phyloP scores from a whole-genome alignment of 1,140 invertebrate species.

The Hestina assimilis region DNA sequence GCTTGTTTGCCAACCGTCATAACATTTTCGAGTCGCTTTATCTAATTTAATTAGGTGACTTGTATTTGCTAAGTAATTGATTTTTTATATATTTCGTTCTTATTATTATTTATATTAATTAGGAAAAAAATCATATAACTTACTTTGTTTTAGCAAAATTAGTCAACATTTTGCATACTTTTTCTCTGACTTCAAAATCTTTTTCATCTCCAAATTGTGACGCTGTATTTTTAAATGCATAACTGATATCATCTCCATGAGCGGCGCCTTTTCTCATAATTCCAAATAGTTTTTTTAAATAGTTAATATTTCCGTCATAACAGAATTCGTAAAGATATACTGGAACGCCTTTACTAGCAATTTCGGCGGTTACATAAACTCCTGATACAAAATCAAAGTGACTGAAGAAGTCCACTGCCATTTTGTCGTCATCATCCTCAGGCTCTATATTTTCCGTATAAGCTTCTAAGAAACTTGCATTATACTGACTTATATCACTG shows the following conservation, averaged over 20 bases:
- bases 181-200: slow-evolving; percentile 60
- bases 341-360: slow-evolving; percentile 38
- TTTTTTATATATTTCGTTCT: too few species aligned
- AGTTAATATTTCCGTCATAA: slow-evolving; percentile 66
- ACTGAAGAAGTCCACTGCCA: slow-evolving; percentile 46
- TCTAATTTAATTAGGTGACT: not conserved
- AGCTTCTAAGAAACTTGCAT: slow-evolving; percentile 42
- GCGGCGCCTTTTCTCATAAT: slow-evolving; percentile 60
- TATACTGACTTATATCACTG: slow-evolving; percentile 24
- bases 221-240: slow-evolving; percentile 58
- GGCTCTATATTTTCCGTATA: slow-evolving; percentile 24
- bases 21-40: too few species aligned
- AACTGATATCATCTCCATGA: slow-evolving; percentile 74
- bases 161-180: slow-evolving; percentile 77
- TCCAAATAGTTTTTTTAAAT: slow-evolving; percentile 64
- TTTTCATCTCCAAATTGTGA: slow-evolving; percentile 50
- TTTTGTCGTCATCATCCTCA: slow-evolving; percentile 26
- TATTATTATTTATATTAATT: too few species aligned
- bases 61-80: not conserved
- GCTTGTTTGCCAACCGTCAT: too few species aligned
- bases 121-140: slow-evolving; percentile 12
- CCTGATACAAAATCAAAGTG: slow-evolving; percentile 71
- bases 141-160: slow-evolving; percentile 81
- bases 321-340: slow-evolving; percentile 60
- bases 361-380: slow-evolving; percentile 49